Percentiles rank a stretch among this genome's conserved stretches.
Evolutionary conservation across 2,888 invertebrate species (phyloP).

Genomic region (Thera britannica): DNA sequence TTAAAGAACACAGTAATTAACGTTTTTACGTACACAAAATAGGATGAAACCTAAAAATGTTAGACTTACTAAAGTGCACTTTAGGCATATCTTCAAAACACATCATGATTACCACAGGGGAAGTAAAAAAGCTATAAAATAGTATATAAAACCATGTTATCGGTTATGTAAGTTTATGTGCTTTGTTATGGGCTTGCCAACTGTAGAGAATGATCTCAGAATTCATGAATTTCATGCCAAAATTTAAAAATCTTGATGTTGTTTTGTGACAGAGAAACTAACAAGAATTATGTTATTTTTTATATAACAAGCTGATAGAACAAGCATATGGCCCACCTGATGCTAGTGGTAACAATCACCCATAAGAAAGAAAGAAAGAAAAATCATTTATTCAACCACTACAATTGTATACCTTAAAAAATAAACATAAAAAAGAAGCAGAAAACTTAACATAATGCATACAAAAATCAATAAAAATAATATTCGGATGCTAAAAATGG

Average conservation of each 20-base stretch:
- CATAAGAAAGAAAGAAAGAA: not conserved
- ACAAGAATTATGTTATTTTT: constrained; percentile 8
- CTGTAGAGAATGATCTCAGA: constrained; percentile 43
- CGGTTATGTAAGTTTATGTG: constrained; percentile 73
- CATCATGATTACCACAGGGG: constrained; percentile 51
- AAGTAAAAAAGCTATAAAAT: constrained; percentile 67
- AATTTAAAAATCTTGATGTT: constrained; percentile 13
- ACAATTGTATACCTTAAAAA: too few relatives aligned
- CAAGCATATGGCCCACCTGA: too few relatives aligned
- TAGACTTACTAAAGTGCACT: constrained; percentile 30
- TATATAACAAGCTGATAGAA: not conserved
- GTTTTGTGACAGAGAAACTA: not conserved
- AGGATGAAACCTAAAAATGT: constrained; percentile 1
- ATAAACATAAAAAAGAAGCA: too few relatives aligned
- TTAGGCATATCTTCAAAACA: constrained; percentile 12
- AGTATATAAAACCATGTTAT: constrained; percentile 73
- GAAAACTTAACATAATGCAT: too few relatives aligned
- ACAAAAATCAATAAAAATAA: too few relatives aligned
- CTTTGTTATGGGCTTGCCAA: constrained; percentile 58
- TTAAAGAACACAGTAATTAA: constrained; percentile 6
- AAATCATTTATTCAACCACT: not conserved
- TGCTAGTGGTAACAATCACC: too few relatives aligned
- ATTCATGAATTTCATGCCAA: constrained; percentile 42
- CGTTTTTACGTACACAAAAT: constrained; percentile 9
- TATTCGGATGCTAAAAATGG: too few relatives aligned